Conservation (phyloP, 1,140 invertebrate species). For the Scaptomyza hsui region DNA sequence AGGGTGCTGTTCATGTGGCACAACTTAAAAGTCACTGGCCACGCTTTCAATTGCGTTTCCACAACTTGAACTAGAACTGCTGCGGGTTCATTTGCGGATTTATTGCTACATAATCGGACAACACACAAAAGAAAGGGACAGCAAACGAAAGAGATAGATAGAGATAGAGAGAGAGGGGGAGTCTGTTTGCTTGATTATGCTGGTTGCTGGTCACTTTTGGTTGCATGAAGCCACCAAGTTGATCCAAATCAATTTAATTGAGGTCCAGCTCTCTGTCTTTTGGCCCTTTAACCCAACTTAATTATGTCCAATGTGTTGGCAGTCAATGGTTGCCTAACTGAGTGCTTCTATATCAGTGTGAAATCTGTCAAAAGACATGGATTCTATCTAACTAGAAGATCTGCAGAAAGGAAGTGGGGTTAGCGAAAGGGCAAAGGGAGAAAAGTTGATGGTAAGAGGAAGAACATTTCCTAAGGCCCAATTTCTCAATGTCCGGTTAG, state of each 20-base stretch:
- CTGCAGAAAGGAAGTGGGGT: conserved; percentile 34
- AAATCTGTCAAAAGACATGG: conserved; percentile 52
- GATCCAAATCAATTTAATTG: conserved; percentile 82
- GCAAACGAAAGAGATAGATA: conserved; percentile 9
- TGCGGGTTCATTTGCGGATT: conserved; percentile 77
- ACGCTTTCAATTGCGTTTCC: conserved; percentile 36
- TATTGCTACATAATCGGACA: conserved; percentile 62
- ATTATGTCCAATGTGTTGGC: conserved; percentile 61
- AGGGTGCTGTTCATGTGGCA: conserved; percentile 17
- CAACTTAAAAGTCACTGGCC: conserved; percentile 62
- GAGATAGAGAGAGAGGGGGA: neutral
- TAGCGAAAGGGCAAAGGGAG: conserved; percentile 36
- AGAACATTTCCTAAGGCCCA: too few relatives aligned
- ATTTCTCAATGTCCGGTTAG: too few relatives aligned
- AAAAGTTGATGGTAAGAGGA: too few relatives aligned
- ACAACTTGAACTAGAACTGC: conserved; percentile 27
- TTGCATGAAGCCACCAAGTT: conserved; percentile 38
- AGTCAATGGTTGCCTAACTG: conserved; percentile 18
- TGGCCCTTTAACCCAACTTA: conserved; percentile 54
- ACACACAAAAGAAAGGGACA: neutral
- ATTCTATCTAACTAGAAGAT: conserved; percentile 22
- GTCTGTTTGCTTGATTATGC: conserved; percentile 34
- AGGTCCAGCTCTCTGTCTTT: conserved; percentile 47
- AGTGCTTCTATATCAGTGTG: conserved; percentile 59
- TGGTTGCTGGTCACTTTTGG: conserved; percentile 19